phyloP scores from a whole-genome alignment of 2,113 vertebrate genomes.

The Pelmatolapia mariae region DNA sequence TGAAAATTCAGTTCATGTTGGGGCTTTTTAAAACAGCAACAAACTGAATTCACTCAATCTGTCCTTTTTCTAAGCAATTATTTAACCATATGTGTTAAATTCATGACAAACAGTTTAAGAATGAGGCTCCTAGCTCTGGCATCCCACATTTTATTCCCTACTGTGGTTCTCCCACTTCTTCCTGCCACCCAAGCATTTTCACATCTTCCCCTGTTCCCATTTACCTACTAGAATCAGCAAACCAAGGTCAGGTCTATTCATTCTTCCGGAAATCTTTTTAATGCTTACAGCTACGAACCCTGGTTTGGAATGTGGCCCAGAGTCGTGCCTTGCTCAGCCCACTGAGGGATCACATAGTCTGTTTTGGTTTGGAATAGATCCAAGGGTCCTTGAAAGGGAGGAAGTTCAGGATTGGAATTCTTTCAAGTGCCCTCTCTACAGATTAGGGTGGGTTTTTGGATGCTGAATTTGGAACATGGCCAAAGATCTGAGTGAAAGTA shows the following conservation, averaged over 20 bases:
- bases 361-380: conserved; percentile 45
- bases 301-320: conserved; percentile 47
- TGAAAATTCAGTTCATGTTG: not conserved
- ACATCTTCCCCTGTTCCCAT: not conserved
- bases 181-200: not conserved
- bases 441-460: conserved; percentile 32
- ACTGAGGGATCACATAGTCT: conserved; percentile 28
- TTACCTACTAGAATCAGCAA: conserved; percentile 1
- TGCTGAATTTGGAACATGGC: conserved; percentile 21
- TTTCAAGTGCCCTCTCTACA: conserved; percentile 37
- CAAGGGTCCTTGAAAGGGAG: conserved; percentile 33
- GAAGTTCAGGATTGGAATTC: conserved; percentile 36
- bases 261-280: conserved; percentile 40
- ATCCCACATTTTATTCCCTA: not conserved
- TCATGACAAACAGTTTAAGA: not conserved
- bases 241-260: conserved; percentile 42
- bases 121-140: not conserved
- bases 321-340: conserved; percentile 19
- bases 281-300: conserved; percentile 21
- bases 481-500: conserved; percentile 5
- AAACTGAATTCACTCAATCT: not conserved
- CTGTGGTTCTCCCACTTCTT: not conserved
- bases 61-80: not conserved
- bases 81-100: not conserved
- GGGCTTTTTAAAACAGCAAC: not conserved